These are phyloP conservation scores for Semnornis frantzii DNA, from an alignment of 2,113 vertebrate species.

Conservation along the genomic window DNA sequence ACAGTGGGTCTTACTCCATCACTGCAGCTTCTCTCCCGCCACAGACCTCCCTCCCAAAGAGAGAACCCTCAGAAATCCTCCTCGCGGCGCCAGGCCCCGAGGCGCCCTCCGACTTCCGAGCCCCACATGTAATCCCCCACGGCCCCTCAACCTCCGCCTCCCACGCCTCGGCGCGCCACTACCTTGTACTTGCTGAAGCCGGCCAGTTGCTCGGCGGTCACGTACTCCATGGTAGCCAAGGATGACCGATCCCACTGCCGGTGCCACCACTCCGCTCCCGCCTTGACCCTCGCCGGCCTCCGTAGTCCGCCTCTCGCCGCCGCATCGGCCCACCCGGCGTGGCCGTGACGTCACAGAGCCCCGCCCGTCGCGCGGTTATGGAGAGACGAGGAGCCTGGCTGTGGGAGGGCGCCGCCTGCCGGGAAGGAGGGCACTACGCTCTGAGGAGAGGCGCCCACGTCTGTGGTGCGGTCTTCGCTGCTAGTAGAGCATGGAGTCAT, in stretches of 20 bases:
- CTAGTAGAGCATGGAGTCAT: too few species aligned
- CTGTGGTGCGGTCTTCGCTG: too few species aligned
- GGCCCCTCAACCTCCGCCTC: not conserved
- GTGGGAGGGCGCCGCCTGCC: not conserved
- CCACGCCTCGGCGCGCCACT: too few species aligned
- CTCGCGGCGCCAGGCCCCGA: not conserved
- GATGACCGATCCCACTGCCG: not conserved
- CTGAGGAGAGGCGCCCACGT: too few species aligned
- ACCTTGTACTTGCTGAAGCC: conserved; percentile 11
- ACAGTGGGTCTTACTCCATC: not conserved
- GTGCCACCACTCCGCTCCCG: not conserved
- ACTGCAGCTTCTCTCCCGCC: too few species aligned
- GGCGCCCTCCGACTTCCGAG: too few species aligned
- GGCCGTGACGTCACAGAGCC: not conserved
- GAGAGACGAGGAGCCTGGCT: not conserved
- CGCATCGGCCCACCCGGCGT: not conserved
- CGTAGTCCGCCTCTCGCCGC: not conserved
- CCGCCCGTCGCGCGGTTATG: not conserved
- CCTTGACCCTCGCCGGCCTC: not conserved
- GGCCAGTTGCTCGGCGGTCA: not conserved
- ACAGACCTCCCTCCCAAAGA: too few species aligned
- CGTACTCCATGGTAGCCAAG: not conserved
- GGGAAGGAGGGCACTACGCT: not conserved
- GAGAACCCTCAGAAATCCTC: not conserved
- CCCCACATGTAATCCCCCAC: not conserved